Conservation (phyloP, 92 coral and sea anemone species). For the Heteractis magnifica region DNA sequence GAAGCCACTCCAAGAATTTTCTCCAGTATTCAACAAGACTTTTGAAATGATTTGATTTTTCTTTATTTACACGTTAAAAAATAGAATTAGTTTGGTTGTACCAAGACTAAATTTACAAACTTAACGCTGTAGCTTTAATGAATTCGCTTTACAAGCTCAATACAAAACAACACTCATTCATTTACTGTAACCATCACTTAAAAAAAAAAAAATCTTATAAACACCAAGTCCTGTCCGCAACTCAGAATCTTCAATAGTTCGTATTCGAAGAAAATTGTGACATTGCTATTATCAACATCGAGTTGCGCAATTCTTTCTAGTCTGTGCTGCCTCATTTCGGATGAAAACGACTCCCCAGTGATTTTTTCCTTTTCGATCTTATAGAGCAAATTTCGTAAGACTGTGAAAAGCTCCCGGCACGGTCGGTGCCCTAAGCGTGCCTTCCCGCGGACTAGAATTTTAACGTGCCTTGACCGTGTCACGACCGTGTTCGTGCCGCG, state of each 20-base stretch:
- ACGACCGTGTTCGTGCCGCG: too few relatives aligned
- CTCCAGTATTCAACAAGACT: not conserved
- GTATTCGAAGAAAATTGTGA: not conserved
- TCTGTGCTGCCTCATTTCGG: too few relatives aligned
- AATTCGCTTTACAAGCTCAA: constrained; percentile 21
- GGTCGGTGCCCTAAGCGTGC: too few relatives aligned
- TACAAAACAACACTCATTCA: not conserved
- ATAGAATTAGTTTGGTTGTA: constrained; percentile 47
- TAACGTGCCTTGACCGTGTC: too few relatives aligned
- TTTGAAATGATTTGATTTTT: constrained; percentile 6
- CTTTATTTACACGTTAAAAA: constrained; percentile 66
- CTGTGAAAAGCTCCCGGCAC: too few relatives aligned
- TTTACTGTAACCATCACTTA: not conserved
- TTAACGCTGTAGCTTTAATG: not conserved
- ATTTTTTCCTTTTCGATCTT: too few relatives aligned
- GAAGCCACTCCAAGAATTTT: not conserved
- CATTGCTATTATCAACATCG: not conserved
- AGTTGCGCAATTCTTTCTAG: too few relatives aligned
- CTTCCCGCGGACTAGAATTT: too few relatives aligned
- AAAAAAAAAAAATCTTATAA: not conserved
- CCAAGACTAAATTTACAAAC: constrained; percentile 36
- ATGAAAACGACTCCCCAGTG: too few relatives aligned
- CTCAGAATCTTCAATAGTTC: not conserved
- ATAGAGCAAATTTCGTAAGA: too few relatives aligned
- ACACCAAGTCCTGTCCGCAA: not conserved